phyloP scores from a whole-genome alignment of 2,113 vertebrate species.

The Rhea americana region DNA sequence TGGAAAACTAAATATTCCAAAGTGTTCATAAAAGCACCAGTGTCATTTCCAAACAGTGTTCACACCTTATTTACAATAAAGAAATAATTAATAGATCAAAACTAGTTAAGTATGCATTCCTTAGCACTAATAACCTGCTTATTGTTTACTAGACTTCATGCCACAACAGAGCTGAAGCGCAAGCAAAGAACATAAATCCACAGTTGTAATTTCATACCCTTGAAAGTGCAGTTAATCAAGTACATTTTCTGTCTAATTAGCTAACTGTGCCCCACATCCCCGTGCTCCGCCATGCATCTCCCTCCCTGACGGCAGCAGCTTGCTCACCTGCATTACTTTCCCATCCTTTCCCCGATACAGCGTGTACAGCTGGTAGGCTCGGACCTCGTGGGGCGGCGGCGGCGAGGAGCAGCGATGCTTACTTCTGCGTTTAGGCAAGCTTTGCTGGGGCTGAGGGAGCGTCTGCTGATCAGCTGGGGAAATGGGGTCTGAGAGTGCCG shows the following conservation, averaged over 20 bases:
- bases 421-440: conserved; percentile 64
- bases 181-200: not conserved
- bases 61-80: not conserved
- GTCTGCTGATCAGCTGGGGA: conserved; percentile 81
- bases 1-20: not conserved
- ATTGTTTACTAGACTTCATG: not conserved
- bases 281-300: not conserved
- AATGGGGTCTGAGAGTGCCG: conserved; percentile 86
- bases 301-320: fast-evolving
- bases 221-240: not conserved
- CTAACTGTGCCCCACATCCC: not conserved
- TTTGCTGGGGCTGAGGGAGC: conserved; percentile 63
- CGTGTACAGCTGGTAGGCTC: conserved; percentile 95
- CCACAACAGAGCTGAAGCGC: not conserved
- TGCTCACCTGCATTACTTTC: conserved; percentile 93
- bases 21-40: not conserved
- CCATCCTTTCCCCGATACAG: conserved; percentile 92
- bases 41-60: not conserved
- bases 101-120: not conserved
- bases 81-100: not conserved
- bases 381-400: conserved; percentile 87
- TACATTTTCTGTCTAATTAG: fast-evolving
- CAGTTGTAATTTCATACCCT: not conserved
- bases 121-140: not conserved
- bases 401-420: conserved; percentile 76